Percentiles rank a stretch among this genome's conserved stretches.
phyloP scores from a whole-genome alignment of 2,888 invertebrate genomes.

The Neria commutata region DNA sequence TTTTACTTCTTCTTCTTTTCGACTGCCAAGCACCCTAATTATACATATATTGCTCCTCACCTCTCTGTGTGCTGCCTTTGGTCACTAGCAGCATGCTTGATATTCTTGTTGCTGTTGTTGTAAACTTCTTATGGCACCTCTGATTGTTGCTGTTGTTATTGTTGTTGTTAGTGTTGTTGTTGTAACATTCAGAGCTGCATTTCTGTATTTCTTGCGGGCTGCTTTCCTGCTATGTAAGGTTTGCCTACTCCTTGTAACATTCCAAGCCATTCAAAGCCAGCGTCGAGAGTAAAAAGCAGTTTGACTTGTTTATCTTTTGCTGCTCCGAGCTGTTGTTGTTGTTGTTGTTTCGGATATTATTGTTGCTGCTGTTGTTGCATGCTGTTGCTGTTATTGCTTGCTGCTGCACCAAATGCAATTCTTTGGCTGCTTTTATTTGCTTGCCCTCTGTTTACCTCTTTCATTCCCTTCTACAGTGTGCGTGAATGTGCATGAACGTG shows the following conservation, averaged over 20 bases:
- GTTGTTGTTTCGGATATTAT: not conserved
- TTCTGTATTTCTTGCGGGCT: no score
- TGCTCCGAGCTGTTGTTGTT: constrained; percentile 23
- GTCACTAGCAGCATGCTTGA: no score
- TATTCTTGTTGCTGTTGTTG: no score
- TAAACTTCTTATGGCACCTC: no score
- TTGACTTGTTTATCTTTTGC: constrained; percentile 50
- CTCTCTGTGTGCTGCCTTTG: no score
- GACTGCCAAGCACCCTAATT: not conserved
- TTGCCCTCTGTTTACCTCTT: constrained; percentile 17
- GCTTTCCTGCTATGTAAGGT: no score
- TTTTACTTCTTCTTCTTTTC: not conserved
- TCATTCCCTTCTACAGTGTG: no score
- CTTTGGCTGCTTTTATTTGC: constrained; percentile 27
- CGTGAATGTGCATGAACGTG: not conserved
- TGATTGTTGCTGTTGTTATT: no score
- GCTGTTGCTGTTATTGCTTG: constrained; percentile 10
- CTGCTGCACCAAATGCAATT: constrained; percentile 12
- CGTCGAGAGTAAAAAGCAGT: constrained; percentile 50
- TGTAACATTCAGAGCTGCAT: no score
- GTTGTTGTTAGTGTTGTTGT: no score
- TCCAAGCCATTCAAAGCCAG: no score
- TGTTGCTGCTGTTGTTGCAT: not conserved
- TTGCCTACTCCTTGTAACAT: not conserved
- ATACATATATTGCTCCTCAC: no score